phyloP scores from a whole-genome alignment of 2,797 vertebrate species.

The Sebastes nivosus region DNA sequence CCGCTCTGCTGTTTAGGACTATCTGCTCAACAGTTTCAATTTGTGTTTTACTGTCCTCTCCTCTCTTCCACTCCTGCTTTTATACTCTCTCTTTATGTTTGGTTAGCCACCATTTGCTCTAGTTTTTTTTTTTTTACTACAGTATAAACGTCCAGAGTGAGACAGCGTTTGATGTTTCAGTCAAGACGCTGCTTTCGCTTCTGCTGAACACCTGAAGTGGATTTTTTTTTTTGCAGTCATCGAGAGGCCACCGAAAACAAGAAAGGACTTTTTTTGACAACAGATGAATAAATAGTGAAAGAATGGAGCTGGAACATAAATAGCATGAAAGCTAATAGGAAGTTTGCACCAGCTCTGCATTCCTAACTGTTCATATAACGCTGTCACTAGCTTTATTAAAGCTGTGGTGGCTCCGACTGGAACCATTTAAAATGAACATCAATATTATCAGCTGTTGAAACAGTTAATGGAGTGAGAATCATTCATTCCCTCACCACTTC shows the following conservation, averaged over 20 bases:
- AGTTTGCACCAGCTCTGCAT: neutral
- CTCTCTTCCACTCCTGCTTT: conserved; percentile 5
- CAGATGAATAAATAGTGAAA: conserved; percentile 11
- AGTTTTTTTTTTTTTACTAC: neutral
- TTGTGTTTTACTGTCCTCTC: conserved; percentile 28
- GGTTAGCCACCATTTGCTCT: conserved; percentile 8
- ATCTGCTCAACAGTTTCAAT: conserved; percentile 52
- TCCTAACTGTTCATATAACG: neutral
- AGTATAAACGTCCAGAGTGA: neutral
- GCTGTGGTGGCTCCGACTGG: neutral
- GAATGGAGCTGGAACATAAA: neutral
- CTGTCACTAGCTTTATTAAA: neutral
- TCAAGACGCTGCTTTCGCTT: neutral
- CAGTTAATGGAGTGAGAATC: conserved; percentile 33
- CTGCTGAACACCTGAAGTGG: conserved; percentile 12
- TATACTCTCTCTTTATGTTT: conserved; percentile 7
- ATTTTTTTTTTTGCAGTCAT: conserved; percentile 19
- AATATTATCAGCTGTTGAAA: conserved; percentile 1
- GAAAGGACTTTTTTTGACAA: neutral
- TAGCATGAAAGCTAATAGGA: neutral
- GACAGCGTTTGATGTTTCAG: conserved; percentile 8
- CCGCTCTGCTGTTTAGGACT: conserved; percentile 14
- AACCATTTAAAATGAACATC: neutral
- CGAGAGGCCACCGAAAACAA: neutral
- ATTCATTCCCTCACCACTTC: conserved; percentile 15